Evolutionary conservation across 2,797 vertebrate genomes (phyloP), one percentile per base, ranked within the genome.

Genomic region (Anolis apletophallus): DNA sequence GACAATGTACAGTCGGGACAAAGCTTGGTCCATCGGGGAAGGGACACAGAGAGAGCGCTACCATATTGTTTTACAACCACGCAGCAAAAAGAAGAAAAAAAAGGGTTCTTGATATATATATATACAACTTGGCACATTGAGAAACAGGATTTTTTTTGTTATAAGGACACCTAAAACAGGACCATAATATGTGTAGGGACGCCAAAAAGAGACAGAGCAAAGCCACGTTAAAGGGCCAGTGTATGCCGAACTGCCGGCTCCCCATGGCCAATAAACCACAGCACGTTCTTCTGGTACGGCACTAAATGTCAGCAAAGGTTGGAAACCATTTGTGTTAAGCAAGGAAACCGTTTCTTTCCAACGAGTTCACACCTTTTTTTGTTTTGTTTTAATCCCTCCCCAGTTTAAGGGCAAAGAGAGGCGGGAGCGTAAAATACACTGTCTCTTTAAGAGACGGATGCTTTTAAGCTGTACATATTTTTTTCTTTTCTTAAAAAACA

Each of bases 11-110:
- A 96, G 82, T 93, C 88, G 87, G 8, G 93, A 95, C 94, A 94
- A 93, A 84, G 94, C 90, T 95, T 96, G 96, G 96, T 96, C 96
- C 96, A 82, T 85, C 87, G 87, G 46, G 93, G 95, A 93, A 94
- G 94, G 95, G 93, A 96, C 92, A 93, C 92, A 94, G 88, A 94
- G 90, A 72, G 67, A 46, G 75, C 36, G 8, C 94, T 95, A 95
- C 92, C 54, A 94, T 97, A 97, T 97, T 97, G 97, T 96, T 97
- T 96, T 95, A 96, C 96, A 96, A 93, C 94, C 96, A 95, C 95
- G 93, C 96, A 93, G 95, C 94, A 91, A 57, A 84, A 32, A 77
- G 36, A 16, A 8, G 13, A 46, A 46, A 68, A n/a, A 46, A 67
- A 29, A 14, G 46, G 32, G 13, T 50, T 26, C 64, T 57, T 64